Evolutionary conservation across 2,888 invertebrate species (phyloP), one percentile per base, ranked within the genome.

Genomic region (Diploptera punctata): DNA sequence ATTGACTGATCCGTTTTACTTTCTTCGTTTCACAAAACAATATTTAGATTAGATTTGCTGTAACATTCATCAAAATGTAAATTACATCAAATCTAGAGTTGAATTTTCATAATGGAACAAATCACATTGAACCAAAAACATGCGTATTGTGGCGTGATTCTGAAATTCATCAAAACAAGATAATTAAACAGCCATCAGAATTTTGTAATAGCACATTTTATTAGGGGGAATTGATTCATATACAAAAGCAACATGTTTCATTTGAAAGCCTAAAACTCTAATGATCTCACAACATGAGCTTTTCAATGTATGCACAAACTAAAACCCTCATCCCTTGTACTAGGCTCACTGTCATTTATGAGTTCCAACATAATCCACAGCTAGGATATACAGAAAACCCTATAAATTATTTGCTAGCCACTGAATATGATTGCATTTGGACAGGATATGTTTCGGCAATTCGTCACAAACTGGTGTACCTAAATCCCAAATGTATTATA

Each of bases 391-490:
- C 65, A 65, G 65, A 65, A 65, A 69, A 57, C 57, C 69, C 69
- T 69, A 69, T 69, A 69, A 69, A 69, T 69, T 69, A 69, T 43
- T 69, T 26, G 69, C 26, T 44, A 69, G 38, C 43, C n/a, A 69
- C 43, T 38, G 69, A n/a, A 38, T 57, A 38, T 57, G 69, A 69
- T 69, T 57, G 69, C 60, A 57, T 57, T 54, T 19, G 33, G 69
- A 69, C 69, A 57, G 69, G 57, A 57, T 57, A 54, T 68, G 68
- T 68, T 68, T 68, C 54, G 68, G 68, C 68, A 69, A 69, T 69
- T 69, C 69, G 69, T 69, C 69, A 69, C 69, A 57, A 69, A 69
- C 57, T 57, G 69, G 57, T 65, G 5, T 65, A 65, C 65, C 24
- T 65, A 65, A 65, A 65, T 65, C 65, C 65, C 43, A 65, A 65